A percentile compares a stretch with the other conserved stretches of the same genome.
phyloP scores from a whole-genome alignment of 2,797 vertebrate species.

The Myotis findleyi region DNA sequence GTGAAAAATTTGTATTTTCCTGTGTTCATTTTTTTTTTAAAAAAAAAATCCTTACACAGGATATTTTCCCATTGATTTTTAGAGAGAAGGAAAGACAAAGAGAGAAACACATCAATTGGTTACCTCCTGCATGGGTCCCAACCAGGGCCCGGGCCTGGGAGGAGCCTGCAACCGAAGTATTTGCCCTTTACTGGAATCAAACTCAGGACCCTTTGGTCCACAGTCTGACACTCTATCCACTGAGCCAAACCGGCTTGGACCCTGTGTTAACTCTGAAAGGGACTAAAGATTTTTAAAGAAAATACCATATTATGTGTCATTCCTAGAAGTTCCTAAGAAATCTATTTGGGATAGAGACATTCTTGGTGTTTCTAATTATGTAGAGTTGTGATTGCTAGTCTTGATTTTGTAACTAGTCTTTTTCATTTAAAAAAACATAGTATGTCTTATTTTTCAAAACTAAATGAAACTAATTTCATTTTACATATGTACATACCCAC shows the following conservation, averaged over 20 bases:
- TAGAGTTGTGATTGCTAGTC: background rate
- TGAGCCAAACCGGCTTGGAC: too few relatives aligned
- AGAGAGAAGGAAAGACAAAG: too few relatives aligned
- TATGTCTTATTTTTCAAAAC: constrained; percentile 20
- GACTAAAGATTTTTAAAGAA: background rate
- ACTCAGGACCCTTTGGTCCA: too few relatives aligned
- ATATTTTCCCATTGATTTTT: too few relatives aligned
- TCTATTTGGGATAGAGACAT: background rate
- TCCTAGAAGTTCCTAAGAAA: constrained; percentile 46
- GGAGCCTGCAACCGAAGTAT: too few relatives aligned
- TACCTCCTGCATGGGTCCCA: too few relatives aligned
- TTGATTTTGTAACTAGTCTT: constrained; percentile 28
- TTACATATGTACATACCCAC: background rate
- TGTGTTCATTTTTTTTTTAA: background rate
- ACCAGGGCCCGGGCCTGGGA: too few relatives aligned
- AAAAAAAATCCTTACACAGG: too few relatives aligned
- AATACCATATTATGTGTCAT: background rate
- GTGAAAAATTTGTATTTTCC: background rate
- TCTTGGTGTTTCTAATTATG: constrained; percentile 34
- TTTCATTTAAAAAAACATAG: background rate
- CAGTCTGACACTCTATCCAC: too few relatives aligned
- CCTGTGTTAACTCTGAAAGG: background rate
- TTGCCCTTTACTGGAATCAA: too few relatives aligned
- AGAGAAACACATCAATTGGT: too few relatives aligned
- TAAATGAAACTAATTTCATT: constrained; percentile 40